Conservation (phyloP, 2,797 vertebrate species). For the Oryzias dopingdopingensis region DNA sequence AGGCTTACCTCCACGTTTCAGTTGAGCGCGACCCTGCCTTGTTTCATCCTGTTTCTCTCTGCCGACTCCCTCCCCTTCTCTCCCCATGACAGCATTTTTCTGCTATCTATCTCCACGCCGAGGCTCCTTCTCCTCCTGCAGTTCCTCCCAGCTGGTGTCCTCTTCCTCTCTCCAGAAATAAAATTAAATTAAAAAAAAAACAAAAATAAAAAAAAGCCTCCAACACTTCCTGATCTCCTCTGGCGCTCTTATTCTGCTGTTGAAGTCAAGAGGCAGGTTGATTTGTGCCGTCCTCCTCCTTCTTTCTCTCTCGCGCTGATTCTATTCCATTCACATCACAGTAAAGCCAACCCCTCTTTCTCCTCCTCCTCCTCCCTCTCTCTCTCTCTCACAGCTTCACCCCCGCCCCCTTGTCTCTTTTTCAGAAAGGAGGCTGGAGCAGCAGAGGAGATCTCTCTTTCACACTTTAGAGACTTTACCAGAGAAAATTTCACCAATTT, state of each 20-base stretch:
- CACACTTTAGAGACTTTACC: slow-evolving; percentile 29
- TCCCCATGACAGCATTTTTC: slow-evolving; percentile 78
- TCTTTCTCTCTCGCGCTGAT: slow-evolving; percentile 65
- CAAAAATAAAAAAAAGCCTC: slow-evolving; percentile 12
- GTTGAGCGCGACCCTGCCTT: slow-evolving; percentile 69
- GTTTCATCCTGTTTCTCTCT: slow-evolving; percentile 75
- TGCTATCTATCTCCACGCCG: slow-evolving; percentile 69
- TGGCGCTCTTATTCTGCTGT: slow-evolving; percentile 54
- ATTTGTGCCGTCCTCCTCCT: slow-evolving; percentile 72
- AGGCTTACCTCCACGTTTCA: slow-evolving; percentile 79
- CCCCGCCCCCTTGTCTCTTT: slow-evolving; percentile 54
- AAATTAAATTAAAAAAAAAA: slow-evolving; percentile 12
- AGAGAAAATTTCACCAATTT: not conserved
- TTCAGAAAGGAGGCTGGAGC: slow-evolving; percentile 57
- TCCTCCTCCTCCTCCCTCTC: slow-evolving; percentile 48
- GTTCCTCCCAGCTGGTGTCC: slow-evolving; percentile 56
- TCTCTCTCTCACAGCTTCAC: slow-evolving; percentile 27
- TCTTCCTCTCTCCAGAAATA: slow-evolving; percentile 66
- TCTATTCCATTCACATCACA: slow-evolving; percentile 81
- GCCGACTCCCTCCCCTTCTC: slow-evolving; percentile 70
- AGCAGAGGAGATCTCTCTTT: slow-evolving; percentile 29
- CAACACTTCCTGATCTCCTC: slow-evolving; percentile 55
- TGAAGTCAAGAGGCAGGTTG: slow-evolving; percentile 79
- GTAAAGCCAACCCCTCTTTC: slow-evolving; percentile 72
- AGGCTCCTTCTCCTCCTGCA: slow-evolving; percentile 52